phyloP scores from a whole-genome alignment of 2,888 invertebrate species.

The Lepidochitona cinerea region DNA sequence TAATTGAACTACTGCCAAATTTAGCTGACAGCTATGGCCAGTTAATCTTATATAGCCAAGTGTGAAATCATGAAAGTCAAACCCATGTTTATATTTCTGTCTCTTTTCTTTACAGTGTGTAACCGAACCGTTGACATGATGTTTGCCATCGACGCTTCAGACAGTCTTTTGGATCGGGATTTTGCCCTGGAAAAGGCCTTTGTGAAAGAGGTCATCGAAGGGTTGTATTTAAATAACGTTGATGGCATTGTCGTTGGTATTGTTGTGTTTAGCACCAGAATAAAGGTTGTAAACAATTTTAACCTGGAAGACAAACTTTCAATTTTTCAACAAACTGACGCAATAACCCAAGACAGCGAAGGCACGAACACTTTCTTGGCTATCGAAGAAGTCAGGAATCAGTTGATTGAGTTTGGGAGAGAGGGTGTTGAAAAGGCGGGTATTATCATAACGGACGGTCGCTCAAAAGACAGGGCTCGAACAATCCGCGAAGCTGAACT shows the following conservation, averaged over 20 bases:
- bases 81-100: no score
- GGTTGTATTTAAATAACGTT: not conserved
- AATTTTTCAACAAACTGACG: not conserved
- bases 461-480: not conserved
- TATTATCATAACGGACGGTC: conserved; percentile 1
- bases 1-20: no score
- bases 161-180: not conserved
- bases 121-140: not conserved
- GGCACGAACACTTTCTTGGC: not conserved
- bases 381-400: not conserved
- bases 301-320: not conserved
- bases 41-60: no score
- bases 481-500: not conserved
- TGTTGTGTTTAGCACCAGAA: not conserved
- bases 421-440: not conserved
- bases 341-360: not conserved
- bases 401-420: not conserved
- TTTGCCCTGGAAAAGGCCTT: not conserved
- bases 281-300: not conserved
- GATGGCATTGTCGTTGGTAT: not conserved
- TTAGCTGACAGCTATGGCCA: no score
- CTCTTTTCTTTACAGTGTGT: not conserved
- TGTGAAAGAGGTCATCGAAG: not conserved
- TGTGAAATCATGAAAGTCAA: no score
- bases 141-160: conserved; percentile 5